A percentile compares a stretch with the other conserved stretches of the same genome.
phyloP scores from a whole-genome alignment of 2,888 invertebrate species.

The Panopea generosa region DNA sequence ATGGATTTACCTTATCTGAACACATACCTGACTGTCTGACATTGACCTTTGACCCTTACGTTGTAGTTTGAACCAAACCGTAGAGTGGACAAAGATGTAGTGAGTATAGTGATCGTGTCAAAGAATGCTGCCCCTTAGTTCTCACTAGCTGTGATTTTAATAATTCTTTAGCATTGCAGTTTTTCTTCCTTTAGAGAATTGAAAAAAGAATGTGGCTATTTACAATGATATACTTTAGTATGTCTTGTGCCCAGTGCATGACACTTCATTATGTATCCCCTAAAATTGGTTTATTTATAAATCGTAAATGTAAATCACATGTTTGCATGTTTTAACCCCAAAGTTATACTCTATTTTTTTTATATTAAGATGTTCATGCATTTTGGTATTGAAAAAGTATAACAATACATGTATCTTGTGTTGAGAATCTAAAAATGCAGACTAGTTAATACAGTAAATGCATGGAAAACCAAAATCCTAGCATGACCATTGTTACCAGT shows the following conservation, averaged over 20 bases:
- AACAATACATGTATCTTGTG: too few species aligned
- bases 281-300: neutral
- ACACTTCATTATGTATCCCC: neutral
- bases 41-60: constrained; percentile 33
- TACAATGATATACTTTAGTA: too few species aligned
- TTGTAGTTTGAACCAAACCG: constrained; percentile 93
- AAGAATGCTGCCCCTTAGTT: neutral
- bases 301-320: constrained; percentile 9
- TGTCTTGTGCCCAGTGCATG: too few species aligned
- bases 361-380: too few species aligned
- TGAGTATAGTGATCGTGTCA: constrained; percentile 86
- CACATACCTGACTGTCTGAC: neutral
- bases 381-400: too few species aligned
- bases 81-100: constrained; percentile 92
- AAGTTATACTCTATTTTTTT: too few species aligned
- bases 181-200: neutral
- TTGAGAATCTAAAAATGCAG: too few species aligned
- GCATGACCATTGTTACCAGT: constrained; percentile 13
- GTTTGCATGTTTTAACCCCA: too few species aligned
- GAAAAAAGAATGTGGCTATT: neutral
- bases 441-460: too few species aligned
- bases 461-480: too few species aligned
- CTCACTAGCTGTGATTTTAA: neutral
- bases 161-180: neutral
- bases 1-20: too few species aligned